phyloP scores from a whole-genome alignment of 2,797 vertebrate species.

The Scolopax rusticola region DNA sequence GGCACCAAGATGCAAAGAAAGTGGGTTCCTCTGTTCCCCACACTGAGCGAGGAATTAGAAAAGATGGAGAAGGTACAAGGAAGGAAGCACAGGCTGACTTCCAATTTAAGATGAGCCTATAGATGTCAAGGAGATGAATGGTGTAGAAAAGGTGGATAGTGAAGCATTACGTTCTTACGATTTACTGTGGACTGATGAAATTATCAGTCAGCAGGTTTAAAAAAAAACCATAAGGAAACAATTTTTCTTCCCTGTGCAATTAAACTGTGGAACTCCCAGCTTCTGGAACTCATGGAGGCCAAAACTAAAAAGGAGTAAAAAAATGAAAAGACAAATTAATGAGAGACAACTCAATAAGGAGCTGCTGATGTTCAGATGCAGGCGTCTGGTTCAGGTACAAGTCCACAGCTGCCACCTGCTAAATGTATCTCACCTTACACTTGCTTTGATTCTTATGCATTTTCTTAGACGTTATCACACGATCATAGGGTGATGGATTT shows the following conservation, averaged over 20 bases:
- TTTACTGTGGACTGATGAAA: not conserved
- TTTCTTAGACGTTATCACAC: not conserved
- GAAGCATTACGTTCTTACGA: not conserved
- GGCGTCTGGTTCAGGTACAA: not conserved
- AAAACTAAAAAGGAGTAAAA: not conserved
- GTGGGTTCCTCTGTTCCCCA: not conserved
- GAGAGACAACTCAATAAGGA: rapidly evolving
- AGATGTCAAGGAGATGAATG: not conserved
- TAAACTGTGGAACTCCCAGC: not conserved
- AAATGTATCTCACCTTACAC: not conserved
- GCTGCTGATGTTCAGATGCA: not conserved
- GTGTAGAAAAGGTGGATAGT: not conserved
- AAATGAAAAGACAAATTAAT: not conserved
- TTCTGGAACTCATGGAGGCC: not conserved
- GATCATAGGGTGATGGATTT: not conserved
- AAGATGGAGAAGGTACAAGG: not conserved
- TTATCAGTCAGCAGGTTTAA: not conserved
- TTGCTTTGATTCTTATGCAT: not conserved
- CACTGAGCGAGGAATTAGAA: not conserved
- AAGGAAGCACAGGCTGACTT: not conserved
- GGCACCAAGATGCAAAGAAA: not conserved
- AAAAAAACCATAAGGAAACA: not conserved
- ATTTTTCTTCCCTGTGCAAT: not conserved
- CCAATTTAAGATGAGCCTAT: not conserved
- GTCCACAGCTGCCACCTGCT: not conserved